Evolutionary conservation across 92 coral and sea anemone genomes (phyloP).

Genomic region (Meandrina meandrites): DNA sequence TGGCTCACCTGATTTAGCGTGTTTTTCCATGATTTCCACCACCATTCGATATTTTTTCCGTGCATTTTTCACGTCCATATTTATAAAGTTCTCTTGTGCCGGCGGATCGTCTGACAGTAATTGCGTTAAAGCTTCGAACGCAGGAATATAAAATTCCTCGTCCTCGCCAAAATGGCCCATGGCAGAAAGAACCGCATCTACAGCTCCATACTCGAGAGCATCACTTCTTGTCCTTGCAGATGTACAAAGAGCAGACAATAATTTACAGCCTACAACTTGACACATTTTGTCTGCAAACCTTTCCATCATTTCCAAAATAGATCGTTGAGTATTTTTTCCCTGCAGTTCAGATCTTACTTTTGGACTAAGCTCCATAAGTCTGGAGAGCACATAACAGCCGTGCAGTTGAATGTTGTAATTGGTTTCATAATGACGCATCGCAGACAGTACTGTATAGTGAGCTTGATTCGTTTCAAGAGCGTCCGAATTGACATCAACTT

Average conservation of each 20-base stretch:
- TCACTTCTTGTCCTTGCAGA: conserved; percentile 39
- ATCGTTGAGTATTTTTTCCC: conserved; percentile 37
- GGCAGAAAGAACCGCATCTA: conserved; percentile 58
- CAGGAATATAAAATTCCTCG: conserved; percentile 75
- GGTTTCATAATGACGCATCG: conserved; percentile 47
- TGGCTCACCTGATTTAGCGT: conserved; percentile 62
- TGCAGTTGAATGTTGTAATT: conserved; percentile 66
- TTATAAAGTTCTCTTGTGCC: conserved; percentile 57
- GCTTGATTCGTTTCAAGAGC: conserved; percentile 51
- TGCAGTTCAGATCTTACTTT: conserved; percentile 43
- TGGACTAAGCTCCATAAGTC: conserved; percentile 63
- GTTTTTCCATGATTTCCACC: conserved; percentile 54
- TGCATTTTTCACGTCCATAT: conserved; percentile 35
- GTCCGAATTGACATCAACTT: conserved; percentile 9
- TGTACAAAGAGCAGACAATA: conserved; percentile 50
- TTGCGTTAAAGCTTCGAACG: conserved; percentile 59
- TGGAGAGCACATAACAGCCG: conserved; percentile 56
- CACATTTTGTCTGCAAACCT: conserved; percentile 43
- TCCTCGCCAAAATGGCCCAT: conserved; percentile 67
- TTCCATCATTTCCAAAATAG: conserved; percentile 57
- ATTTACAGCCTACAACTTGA: conserved; percentile 70
- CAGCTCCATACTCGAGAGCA: conserved; percentile 41
- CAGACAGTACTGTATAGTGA: conserved; percentile 46
- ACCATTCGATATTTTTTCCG: conserved; percentile 52
- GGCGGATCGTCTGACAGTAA: conserved; percentile 41